Evolutionary conservation across 2,797 vertebrate genomes (phyloP), one percentile per base, ranked within the genome.

Genomic region (Florisuga fusca): DNA sequence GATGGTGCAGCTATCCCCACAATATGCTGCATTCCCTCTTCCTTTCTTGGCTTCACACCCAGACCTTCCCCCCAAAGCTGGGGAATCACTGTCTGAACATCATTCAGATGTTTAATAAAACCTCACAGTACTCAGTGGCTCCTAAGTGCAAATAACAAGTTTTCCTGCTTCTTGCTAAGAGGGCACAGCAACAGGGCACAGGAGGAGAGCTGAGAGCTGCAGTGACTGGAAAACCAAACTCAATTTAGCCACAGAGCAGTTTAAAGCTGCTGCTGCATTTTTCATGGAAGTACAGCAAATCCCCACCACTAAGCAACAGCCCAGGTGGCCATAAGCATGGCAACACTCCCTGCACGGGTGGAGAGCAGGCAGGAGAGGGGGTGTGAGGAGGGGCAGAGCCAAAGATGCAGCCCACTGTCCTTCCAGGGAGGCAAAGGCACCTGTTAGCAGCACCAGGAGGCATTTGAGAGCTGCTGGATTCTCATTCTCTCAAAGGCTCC

Each of bases 201-300:
- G 53, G 26, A 78, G 85, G 27, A 87, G 20, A 64, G 54, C 57
- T 29, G 57, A 63, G 86, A 84, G 54, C 80, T 76, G 67, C 75
- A 34, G 33, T 21, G 81, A 45, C 21, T 50, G 27, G 53, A 80
- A 87, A 92, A 80, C 31, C 13, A 64, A 75, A 69, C 75, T 77
- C 68, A 55, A 21, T 89, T 94, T 90, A 79, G 53, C 87, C 41
- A 36, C 61, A 33, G 45, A 63, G 53, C 61, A 91, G 18, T 92
- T 71, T 36, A 34, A 92, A 82, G 84, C 41, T 93, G 84, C 87
- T 83, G 72, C 6, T 93, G 75, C 82, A 89, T 94, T 94, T 92
- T 92, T 83, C 41, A 46, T 23, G 51, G 89, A 83, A 94, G 89
- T 23, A 87, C 84, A 89, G 75, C 64, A 96, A 94, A 95, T 89